Evolutionary conservation across 1,140 invertebrate species (phyloP).

Genomic region (Zaprionus nigranus): DNA sequence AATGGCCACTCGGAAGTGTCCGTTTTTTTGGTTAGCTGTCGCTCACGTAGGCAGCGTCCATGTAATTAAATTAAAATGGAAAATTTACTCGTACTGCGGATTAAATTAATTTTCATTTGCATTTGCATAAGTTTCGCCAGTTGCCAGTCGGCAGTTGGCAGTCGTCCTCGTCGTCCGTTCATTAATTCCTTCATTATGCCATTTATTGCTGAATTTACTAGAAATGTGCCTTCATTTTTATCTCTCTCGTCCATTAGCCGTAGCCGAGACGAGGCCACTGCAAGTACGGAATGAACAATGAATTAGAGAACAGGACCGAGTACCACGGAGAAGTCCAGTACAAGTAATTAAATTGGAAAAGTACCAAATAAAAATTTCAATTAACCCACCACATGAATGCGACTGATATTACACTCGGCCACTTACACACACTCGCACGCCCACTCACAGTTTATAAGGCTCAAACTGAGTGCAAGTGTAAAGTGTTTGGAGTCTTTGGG

Average conservation of each 20-base stretch:
- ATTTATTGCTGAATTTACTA: constrained; percentile 71
- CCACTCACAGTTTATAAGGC: background rate
- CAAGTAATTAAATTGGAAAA: constrained; percentile 32
- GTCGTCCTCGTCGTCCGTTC: constrained; percentile 43
- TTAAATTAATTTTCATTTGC: constrained; percentile 84
- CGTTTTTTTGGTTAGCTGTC: constrained; percentile 71
- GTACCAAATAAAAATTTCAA: constrained; percentile 18
- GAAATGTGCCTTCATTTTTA: constrained; percentile 69
- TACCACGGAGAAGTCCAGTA: background rate
- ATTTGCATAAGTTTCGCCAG: constrained; percentile 76
- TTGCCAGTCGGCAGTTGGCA: constrained; percentile 22
- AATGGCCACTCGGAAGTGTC: constrained; percentile 64
- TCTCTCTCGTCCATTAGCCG: constrained; percentile 43
- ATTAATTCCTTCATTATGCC: constrained; percentile 78
- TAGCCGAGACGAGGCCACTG: background rate
- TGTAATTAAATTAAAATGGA: constrained; percentile 84
- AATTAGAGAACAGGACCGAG: background rate
- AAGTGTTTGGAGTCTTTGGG: background rate
- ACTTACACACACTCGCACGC: background rate
- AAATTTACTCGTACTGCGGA: constrained; percentile 82
- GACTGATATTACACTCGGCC: constrained; percentile 7
- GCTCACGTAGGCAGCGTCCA: constrained; percentile 83
- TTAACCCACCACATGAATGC: constrained; percentile 10
- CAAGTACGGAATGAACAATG: constrained; percentile 22
- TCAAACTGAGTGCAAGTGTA: background rate